These are phyloP conservation scores for Arctia plantaginis DNA, from an alignment of 2,888 invertebrate genomes.

Conservation along the genomic window DNA sequence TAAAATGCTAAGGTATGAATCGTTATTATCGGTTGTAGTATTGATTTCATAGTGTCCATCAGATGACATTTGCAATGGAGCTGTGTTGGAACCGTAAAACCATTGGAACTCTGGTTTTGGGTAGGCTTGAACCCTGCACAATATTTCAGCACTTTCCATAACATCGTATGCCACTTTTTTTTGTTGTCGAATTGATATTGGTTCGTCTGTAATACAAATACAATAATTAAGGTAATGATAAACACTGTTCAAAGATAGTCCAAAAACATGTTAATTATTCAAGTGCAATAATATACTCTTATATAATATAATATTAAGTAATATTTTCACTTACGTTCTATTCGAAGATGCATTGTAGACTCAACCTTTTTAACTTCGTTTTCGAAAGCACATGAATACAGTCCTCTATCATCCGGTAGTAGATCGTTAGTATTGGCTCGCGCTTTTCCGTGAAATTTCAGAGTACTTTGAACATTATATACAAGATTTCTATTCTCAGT, in stretches of 20 bases:
- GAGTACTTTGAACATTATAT: slow-evolving; percentile 93
- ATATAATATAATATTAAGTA: background rate
- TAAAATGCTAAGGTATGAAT: slow-evolving; percentile 93
- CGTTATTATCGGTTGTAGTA: slow-evolving; percentile 93
- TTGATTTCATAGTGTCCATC: slow-evolving; percentile 95
- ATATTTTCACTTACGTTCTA: slow-evolving; percentile 90
- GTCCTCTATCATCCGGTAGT: slow-evolving; percentile 93
- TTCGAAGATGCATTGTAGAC: slow-evolving; percentile 95
- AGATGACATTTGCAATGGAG: slow-evolving; percentile 91
- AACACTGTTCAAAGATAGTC: background rate
- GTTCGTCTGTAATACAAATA: slow-evolving; percentile 88
- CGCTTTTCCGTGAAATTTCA: slow-evolving; percentile 93
- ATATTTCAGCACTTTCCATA: slow-evolving; percentile 93
- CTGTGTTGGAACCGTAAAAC: slow-evolving; percentile 92
- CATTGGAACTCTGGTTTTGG: slow-evolving; percentile 97
- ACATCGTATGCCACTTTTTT: slow-evolving; percentile 95
- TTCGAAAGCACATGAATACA: slow-evolving; percentile 95
- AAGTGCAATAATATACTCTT: background rate
- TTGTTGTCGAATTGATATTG: slow-evolving; percentile 94
- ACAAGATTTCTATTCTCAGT: slow-evolving; percentile 92
- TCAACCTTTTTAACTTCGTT: slow-evolving; percentile 96
- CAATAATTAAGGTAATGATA: slow-evolving; percentile 10
- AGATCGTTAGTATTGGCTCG: slow-evolving; percentile 92
- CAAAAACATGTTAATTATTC: background rate
- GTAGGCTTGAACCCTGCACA: slow-evolving; percentile 96